Evolutionary conservation across 2,888 invertebrate species (phyloP), one percentile per base, ranked within the genome.

Genomic region (Branchipolynoe longqiensis): DNA sequence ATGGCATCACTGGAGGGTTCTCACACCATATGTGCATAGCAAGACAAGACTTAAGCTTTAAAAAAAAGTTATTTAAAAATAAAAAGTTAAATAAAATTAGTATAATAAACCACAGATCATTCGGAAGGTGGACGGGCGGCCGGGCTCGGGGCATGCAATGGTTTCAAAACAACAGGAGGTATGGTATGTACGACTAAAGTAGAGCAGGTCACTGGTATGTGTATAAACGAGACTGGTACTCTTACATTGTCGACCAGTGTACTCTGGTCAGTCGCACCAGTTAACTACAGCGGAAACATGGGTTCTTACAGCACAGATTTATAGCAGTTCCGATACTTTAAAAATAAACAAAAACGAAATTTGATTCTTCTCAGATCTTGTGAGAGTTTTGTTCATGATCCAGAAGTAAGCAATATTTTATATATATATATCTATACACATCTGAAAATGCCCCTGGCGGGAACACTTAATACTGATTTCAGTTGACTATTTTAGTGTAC

Each of bases 21-120:
- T 78, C 33, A 31, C 28, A 25, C 78, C 78, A 54, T 25, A 78
- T 78, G 78, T 78, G 78, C 78, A 78, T 78, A 2, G 48, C 78
- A 48, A 78, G 54, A 78, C 78, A 78, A 48, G 78, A 78, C 78
- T 78, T 78, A 78, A 78, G 78, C 78, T n/a, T n/a, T n/a, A n/a
- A n/a, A n/a, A n/a, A n/a, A n/a, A n/a, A n/a, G n/a, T n/a, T n/a
- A n/a, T n/a, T n/a, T n/a, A n/a, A n/a, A n/a, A n/a, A n/a, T n/a
- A n/a, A n/a, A n/a, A n/a, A n/a, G n/a, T n/a, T n/a, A n/a, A 78
- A 78, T 48, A 78, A 78, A 41, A 78, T 78, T 78, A 78, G 78
- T 78, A n/a, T n/a, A 78, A 28, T 25, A 54, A 33, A 48, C 78
- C 41, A 78, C 78, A 78, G 41, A 48, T 78, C 48, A 78, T 78